phyloP scores from a whole-genome alignment of 2,113 vertebrate genomes.

The Albula glossodonta region DNA sequence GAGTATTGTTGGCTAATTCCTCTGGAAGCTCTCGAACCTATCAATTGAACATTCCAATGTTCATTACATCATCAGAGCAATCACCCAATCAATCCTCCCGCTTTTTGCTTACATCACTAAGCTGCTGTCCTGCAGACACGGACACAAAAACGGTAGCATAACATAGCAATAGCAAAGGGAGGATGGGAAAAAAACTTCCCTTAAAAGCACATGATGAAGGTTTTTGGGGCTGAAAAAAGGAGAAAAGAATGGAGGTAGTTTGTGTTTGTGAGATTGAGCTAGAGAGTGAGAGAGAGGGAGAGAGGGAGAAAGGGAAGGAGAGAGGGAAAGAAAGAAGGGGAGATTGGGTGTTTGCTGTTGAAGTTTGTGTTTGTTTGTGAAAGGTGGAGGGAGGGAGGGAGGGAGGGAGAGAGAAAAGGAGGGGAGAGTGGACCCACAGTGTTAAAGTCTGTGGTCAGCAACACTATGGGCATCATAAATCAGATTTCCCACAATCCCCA shows the following conservation, averaged over 20 bases:
- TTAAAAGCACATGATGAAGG: not conserved
- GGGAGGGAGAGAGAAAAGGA: not conserved
- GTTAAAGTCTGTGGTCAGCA: slow-evolving; percentile 76
- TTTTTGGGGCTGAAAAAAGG: not conserved
- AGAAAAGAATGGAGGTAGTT: not conserved
- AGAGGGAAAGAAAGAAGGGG: not conserved
- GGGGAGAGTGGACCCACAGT: slow-evolving; percentile 25
- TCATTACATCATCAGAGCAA: not conserved
- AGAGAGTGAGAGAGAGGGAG: slow-evolving; percentile 46
- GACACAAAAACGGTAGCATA: not conserved
- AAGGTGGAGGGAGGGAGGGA: slow-evolving; percentile 19
- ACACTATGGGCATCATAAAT: slow-evolving; percentile 75
- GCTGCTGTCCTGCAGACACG: not conserved
- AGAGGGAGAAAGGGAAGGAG: slow-evolving; percentile 16
- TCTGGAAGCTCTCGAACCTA: not conserved
- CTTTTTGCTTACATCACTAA: not conserved
- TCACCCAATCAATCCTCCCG: not conserved
- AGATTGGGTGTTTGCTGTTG: slow-evolving; percentile 39
- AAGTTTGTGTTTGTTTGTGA: slow-evolving; percentile 56
- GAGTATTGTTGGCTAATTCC: too few species aligned
- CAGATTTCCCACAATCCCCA: slow-evolving; percentile 79
- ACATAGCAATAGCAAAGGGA: not conserved
- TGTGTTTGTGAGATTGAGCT: not conserved
- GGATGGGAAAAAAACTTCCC: not conserved
- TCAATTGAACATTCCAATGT: not conserved